Base-by-base conservation (phyloP, 53 echinoderm and acorn worm genomes). In the Stichopus horrens region DNA sequence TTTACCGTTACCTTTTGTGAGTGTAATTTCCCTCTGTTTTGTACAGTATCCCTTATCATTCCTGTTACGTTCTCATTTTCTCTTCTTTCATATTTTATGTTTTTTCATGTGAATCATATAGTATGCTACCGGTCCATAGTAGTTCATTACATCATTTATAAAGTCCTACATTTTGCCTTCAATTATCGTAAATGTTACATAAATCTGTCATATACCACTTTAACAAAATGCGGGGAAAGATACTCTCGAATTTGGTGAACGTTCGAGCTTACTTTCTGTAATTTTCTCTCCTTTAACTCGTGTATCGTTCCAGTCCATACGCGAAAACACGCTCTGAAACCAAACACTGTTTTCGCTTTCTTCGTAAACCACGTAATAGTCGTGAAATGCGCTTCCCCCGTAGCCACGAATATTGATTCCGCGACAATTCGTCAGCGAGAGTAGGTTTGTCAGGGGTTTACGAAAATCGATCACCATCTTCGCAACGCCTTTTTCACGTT, bases 391-490 rank as follows among this genome's bases (percentile, higher is more conserved):
- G 22, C 81, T 81, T 81, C 81, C 81, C 37, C 81, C 22, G 57
- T 54, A 81, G 81, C 81, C 81, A 81, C 57, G 10, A 57, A 21
- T 81, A 81, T 81, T n/a, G 81, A 81, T 81, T 81, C 53, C 54
- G 57, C 21, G 5, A 56, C 21, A 81, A 21, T 57, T 81, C 81
- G 81, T 81, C 81, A 81, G 58, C 20, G 81, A 81, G 58, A 81
- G 81, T 57, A 58, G 81, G 81, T 81, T 81, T 81, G 81, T 81
- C 81, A 81, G 81, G 81, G 81, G 81, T 57, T 56, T 57, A 58
- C n/a, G 56, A 21, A 81, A 81, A 81, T 57, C 58, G 57, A 23
- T 57, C 22, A 81, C 21, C 55, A 56, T 20, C 81, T 81, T 81
- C 20, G 5, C 57, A 56, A 58, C 81, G 55, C 21, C 16, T 81